Percentiles rank a stretch among this genome's conserved stretches.
Conservation (phyloP, 1,140 invertebrate species). For the Glossosoma conforme region DNA sequence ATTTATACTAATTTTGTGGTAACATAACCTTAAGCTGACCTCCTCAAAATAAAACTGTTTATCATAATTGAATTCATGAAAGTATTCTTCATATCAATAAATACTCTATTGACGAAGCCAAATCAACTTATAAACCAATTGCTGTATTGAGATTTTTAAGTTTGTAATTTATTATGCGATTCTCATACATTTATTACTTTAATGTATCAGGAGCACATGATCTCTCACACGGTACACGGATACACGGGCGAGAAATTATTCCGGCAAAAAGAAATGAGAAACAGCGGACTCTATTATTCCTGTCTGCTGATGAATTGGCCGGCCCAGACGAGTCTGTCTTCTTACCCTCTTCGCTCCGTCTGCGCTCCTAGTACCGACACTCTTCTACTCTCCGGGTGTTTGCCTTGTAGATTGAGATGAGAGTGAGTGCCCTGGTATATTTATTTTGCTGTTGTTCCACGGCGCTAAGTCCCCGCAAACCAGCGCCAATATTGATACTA, state of each 20-base stretch:
- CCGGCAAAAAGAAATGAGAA: neutral
- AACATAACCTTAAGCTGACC: no score
- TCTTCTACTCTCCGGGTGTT: neutral
- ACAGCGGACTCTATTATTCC: neutral
- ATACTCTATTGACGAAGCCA: no score
- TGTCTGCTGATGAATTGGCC: neutral
- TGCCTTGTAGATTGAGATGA: conserved; percentile 2
- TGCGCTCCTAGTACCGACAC: no score
- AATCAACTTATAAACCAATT: no score
- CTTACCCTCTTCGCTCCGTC: conserved; percentile 7
- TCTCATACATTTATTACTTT: no score
- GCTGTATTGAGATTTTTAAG: no score
- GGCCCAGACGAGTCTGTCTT: neutral
- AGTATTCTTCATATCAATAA: no score
- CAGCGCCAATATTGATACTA: neutral
- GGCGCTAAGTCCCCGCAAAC: neutral
- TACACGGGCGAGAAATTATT: neutral
- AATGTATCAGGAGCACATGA: neutral
- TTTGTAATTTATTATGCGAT: no score
- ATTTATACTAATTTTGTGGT: no score
- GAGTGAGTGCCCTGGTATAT: conserved; percentile 11
- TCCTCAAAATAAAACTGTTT: no score
- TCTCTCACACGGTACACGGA: neutral
- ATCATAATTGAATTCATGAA: no score
- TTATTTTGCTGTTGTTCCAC: conserved; percentile 7